Conservation (phyloP, 2,113 vertebrate genomes). For the Apaloderma vittatum region DNA sequence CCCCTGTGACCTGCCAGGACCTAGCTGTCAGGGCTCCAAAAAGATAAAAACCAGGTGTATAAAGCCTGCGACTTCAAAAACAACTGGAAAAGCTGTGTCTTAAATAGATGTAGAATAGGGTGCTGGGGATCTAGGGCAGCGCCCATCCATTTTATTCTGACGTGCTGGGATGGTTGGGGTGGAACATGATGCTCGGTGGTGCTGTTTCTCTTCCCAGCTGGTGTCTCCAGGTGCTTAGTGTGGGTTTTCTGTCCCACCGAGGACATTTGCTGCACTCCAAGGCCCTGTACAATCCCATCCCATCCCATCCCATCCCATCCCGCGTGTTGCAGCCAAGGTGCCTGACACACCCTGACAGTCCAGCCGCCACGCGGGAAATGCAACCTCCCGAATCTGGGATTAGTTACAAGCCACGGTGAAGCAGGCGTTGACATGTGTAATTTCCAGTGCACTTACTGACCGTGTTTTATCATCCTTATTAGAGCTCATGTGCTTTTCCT, state of each 20-base stretch:
- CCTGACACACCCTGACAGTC: neutral
- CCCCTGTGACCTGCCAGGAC: neutral
- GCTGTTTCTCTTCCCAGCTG: neutral
- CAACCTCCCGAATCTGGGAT: neutral
- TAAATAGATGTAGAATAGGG: rapidly evolving
- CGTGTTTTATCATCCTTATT: neutral
- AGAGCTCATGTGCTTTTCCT: neutral
- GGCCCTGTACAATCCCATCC: neutral
- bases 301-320: neutral
- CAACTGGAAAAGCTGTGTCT: neutral
- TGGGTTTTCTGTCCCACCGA: neutral
- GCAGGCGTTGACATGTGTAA: neutral
- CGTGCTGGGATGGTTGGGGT: rapidly evolving
- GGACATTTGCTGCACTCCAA: neutral
- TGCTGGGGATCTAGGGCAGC: neutral
- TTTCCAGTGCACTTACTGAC: neutral
- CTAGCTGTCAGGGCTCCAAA: neutral
- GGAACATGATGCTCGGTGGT: rapidly evolving
- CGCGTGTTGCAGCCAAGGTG: neutral
- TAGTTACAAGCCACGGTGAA: rapidly evolving
- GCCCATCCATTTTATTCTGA: rapidly evolving
- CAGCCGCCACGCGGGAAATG: rapidly evolving
- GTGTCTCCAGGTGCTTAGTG: neutral
- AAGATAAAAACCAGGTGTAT: neutral
- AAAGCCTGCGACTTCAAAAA: neutral